phyloP scores from a whole-genome alignment of 1,140 invertebrate genomes.

The Batillaria attramentaria region DNA sequence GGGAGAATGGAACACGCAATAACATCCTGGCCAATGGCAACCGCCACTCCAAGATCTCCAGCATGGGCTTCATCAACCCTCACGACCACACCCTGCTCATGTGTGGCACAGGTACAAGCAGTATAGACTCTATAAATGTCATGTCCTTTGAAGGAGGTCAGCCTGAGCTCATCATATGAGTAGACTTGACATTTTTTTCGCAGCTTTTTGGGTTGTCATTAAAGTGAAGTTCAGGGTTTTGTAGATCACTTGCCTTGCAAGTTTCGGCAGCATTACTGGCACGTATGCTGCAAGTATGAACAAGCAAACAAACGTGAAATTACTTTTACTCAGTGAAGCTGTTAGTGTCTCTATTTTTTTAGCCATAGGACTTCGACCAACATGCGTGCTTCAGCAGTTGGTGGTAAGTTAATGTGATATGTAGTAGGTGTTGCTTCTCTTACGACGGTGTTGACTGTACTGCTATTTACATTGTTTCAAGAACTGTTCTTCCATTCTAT shows the following conservation, averaged over 20 bases:
- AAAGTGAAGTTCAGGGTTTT: background rate
- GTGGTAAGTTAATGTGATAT: too few species aligned
- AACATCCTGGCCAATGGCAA: slow-evolving; percentile 69
- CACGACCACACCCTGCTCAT: slow-evolving; percentile 85
- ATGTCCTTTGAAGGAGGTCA: background rate
- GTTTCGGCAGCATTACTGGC: background rate
- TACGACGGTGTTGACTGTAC: too few species aligned
- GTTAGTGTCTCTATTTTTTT: too few species aligned
- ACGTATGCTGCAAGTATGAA: too few species aligned
- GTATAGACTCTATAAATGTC: background rate
- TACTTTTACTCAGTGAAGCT: too few species aligned
- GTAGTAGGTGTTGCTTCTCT: too few species aligned
- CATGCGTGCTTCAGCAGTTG: too few species aligned
- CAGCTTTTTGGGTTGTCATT: background rate
- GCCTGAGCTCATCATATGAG: background rate
- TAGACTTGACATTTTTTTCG: background rate
- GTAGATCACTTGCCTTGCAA: background rate
- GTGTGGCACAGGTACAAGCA: slow-evolving; percentile 75
- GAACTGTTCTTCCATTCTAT: too few species aligned
- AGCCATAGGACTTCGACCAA: too few species aligned
- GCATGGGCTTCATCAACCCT: slow-evolving; percentile 90
- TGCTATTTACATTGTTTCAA: too few species aligned
- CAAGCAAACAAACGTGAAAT: too few species aligned
- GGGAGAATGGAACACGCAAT: slow-evolving; percentile 71
- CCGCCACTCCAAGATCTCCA: slow-evolving; percentile 79